Evolutionary conservation across 1,140 invertebrate species (phyloP).

Genomic region (Lutraria rhynchaena): DNA sequence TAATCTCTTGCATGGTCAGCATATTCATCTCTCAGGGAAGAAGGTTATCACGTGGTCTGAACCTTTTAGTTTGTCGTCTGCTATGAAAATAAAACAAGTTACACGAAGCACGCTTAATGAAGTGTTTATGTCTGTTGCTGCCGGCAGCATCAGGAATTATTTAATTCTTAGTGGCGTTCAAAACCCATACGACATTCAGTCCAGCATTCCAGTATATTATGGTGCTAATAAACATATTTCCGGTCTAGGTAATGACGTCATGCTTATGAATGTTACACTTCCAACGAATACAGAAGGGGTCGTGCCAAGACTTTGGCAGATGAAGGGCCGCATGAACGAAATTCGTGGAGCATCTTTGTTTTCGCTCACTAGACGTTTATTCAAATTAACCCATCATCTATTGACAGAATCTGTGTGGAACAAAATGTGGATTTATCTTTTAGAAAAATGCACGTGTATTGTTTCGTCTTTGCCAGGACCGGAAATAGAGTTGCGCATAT

Average conservation of each 20-base stretch:
- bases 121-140: conserved; percentile 84
- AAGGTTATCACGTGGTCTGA: conserved; percentile 83
- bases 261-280: conserved; percentile 82
- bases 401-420: conserved; percentile 68
- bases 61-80: conserved; percentile 79
- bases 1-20: conserved; percentile 76
- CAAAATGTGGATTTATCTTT: conserved; percentile 75
- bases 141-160: conserved; percentile 83
- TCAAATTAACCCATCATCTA: conserved; percentile 69
- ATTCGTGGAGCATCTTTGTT: conserved; percentile 84
- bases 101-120: conserved; percentile 85
- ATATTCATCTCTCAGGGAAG: conserved; percentile 71
- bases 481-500: conserved; percentile 79
- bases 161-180: conserved; percentile 63
- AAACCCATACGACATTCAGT: conserved; percentile 83
- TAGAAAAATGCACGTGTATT: conserved; percentile 78
- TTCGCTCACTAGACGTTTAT: conserved; percentile 83
- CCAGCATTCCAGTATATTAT: conserved; percentile 83
- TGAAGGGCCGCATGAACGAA: conserved; percentile 83
- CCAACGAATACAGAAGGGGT: conserved; percentile 85
- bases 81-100: conserved; percentile 83
- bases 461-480: conserved; percentile 84
- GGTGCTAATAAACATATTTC: conserved; percentile 38
- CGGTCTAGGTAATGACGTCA: conserved; percentile 77
- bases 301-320: conserved; percentile 85